Evolutionary conservation across 2,113 vertebrate species (phyloP).

Genomic region (Malurus cyaneus): DNA sequence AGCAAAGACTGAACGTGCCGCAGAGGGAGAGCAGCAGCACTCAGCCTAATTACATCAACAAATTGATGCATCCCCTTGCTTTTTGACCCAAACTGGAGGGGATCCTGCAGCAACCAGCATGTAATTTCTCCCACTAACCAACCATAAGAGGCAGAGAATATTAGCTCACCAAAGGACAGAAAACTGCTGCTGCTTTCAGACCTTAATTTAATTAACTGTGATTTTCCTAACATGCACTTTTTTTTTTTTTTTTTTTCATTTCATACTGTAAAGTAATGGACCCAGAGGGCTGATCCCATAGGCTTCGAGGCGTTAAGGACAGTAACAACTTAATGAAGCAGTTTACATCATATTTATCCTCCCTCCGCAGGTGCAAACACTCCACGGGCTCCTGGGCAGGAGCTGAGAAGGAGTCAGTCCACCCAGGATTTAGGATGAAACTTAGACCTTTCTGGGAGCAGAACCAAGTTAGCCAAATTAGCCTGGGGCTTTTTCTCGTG

Average conservation of each 20-base stretch:
- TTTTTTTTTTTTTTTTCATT: not conserved
- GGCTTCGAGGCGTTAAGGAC: not conserved
- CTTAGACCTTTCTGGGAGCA: not conserved
- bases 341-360: not conserved
- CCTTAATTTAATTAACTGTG: constrained; percentile 3
- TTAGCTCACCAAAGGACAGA: not conserved
- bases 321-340: constrained; percentile 24
- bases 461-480: not conserved
- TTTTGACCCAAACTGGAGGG: not conserved
- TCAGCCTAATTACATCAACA: not conserved
- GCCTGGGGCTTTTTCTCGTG: not conserved
- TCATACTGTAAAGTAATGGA: not conserved
- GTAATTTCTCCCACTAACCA: not conserved
- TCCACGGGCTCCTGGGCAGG: accelerated
- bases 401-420: not conserved
- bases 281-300: not conserved
- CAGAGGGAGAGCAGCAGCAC: not conserved
- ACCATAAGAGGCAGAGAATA: not conserved
- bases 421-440: not conserved
- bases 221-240: not conserved
- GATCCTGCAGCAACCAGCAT: not conserved
- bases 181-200: not conserved
- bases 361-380: not conserved
- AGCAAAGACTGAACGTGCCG: not conserved
- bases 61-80: not conserved